These are phyloP conservation scores for Poecile montanus DNA, from an alignment of 2,797 vertebrate genomes.

Conservation along the genomic window DNA sequence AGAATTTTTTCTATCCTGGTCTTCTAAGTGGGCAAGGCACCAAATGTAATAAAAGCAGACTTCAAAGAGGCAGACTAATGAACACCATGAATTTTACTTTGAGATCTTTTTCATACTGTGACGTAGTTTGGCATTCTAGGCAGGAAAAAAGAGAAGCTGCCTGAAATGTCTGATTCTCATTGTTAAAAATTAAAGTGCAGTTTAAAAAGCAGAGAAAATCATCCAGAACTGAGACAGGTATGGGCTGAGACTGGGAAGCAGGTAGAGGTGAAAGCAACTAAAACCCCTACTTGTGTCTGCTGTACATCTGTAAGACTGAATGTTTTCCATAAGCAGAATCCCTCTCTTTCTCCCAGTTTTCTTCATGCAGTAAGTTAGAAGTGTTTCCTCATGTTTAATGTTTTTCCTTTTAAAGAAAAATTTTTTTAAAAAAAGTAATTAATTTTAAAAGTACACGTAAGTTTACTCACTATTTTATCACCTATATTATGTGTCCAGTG, in stretches of 20 bases:
- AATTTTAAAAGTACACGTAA: background rate
- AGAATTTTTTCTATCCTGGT: background rate
- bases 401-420: background rate
- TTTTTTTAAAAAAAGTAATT: background rate
- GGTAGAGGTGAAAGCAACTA: background rate
- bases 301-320: background rate
- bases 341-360: background rate
- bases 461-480: background rate
- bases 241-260: background rate
- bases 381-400: rapidly evolving
- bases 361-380: background rate
- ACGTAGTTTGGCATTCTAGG: background rate
- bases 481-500: background rate
- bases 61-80: background rate
- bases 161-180: background rate
- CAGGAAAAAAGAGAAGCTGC: background rate
- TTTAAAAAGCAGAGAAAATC: background rate
- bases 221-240: background rate
- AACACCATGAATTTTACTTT: background rate
- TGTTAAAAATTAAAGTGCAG: background rate
- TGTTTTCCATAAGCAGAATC: background rate
- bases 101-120: background rate
- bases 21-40: background rate
- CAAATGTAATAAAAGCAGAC: background rate
- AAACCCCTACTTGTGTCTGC: background rate